Percentiles rank a stretch among this genome's conserved stretches.
Evolutionary conservation across 2,113 vertebrate genomes (phyloP).

Genomic region (Xiphophorus couchianus): DNA sequence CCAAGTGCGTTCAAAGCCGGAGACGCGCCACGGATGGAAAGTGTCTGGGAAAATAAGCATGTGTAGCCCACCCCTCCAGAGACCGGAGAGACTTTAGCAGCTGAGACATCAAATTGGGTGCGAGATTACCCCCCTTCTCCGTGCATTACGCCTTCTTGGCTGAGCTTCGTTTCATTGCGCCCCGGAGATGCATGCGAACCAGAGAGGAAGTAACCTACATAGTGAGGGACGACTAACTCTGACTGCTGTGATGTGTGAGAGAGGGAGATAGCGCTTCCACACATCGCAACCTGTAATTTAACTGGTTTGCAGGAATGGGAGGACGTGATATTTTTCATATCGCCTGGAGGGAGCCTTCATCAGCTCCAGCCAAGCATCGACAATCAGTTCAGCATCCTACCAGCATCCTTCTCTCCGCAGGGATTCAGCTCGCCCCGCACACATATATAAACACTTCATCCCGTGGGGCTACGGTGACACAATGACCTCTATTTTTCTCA

Average conservation of each 20-base stretch:
- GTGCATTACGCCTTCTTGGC: conserved; percentile 43
- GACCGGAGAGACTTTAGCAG: conserved; percentile 26
- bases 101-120: conserved; percentile 46
- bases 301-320: conserved; percentile 4
- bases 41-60: conserved; percentile 33
- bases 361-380: conserved; percentile 32
- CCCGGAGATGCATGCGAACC: conserved; percentile 18
- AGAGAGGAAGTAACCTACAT: conserved; percentile 9
- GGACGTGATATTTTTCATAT: conserved; percentile 10
- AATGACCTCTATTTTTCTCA: conserved; percentile 66
- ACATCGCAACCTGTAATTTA: background rate
- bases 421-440: conserved; percentile 19
- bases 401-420: conserved; percentile 45
- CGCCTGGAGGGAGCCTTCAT: conserved; percentile 37
- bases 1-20: conserved; percentile 46
- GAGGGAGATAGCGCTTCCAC: background rate
- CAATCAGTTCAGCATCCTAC: conserved; percentile 30
- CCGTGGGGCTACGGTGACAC: conserved; percentile 44
- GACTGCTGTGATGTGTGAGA: background rate
- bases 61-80: conserved; percentile 29
- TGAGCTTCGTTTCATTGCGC: conserved; percentile 42
- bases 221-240: background rate
- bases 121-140: background rate
- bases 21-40: conserved; percentile 52
- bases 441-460: background rate